Percentiles rank a stretch among this genome's conserved stretches.
Conservation (phyloP, 2,888 invertebrate genomes). For the Agonum fuliginosum region DNA sequence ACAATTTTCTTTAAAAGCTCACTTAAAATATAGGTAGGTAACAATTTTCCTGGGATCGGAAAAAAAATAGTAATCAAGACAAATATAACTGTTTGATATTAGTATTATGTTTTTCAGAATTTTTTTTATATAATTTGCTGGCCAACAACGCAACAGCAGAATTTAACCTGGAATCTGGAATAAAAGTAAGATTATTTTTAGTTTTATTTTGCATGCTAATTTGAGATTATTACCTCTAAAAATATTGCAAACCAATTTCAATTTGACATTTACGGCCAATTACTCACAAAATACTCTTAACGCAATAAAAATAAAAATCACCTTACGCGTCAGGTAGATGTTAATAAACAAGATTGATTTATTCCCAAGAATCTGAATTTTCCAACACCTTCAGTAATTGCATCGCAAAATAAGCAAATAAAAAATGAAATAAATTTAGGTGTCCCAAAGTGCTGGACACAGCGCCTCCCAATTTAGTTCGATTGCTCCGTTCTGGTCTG, state of each 20-base stretch:
- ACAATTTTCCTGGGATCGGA: too few species aligned
- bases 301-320: conserved; percentile 1
- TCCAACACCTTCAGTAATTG: conserved; percentile 32
- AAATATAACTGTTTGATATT: too few species aligned
- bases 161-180: background rate
- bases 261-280: background rate
- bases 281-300: background rate
- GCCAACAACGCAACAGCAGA: too few species aligned
- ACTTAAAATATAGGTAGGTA: too few species aligned
- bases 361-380: background rate
- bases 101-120: too few species aligned
- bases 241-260: background rate
- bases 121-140: too few species aligned
- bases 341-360: conserved; percentile 37
- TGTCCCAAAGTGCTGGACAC: conserved; percentile 27
- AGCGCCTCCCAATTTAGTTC: conserved; percentile 53
- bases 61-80: too few species aligned
- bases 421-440: conserved; percentile 48
- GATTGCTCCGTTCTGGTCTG: conserved; percentile 42
- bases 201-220: too few species aligned
- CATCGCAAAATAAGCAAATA: conserved; percentile 30
- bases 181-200: background rate
- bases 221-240: background rate
- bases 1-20: too few species aligned
- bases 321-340: background rate